phyloP scores from a whole-genome alignment of 2,113 vertebrate species.

The Nesogale talazaci region DNA sequence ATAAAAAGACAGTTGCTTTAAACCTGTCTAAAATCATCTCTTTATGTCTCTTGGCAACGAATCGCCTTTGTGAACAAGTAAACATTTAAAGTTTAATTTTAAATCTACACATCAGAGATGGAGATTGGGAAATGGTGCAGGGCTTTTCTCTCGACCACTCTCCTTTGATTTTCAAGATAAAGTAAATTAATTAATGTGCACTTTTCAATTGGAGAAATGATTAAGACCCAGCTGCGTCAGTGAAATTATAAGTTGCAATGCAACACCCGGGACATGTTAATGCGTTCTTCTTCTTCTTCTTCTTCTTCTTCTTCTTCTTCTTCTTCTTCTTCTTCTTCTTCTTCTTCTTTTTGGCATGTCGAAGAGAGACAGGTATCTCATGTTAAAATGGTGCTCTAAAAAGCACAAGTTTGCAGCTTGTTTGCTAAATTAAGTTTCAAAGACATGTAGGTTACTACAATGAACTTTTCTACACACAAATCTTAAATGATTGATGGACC shows the following conservation, averaged over 20 bases:
- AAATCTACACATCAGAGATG: slow-evolving; percentile 64
- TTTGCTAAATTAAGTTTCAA: slow-evolving; percentile 87
- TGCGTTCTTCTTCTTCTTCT: slow-evolving; percentile 55
- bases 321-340: slow-evolving; percentile 63
- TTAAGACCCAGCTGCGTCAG: slow-evolving; percentile 76
- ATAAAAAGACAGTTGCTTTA: slow-evolving; percentile 7
- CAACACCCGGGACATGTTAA: slow-evolving; percentile 76
- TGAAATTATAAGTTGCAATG: slow-evolving; percentile 78
- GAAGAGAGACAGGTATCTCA: slow-evolving; percentile 80
- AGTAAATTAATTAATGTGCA: slow-evolving; percentile 83
- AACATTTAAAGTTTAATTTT: slow-evolving; percentile 68
- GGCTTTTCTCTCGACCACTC: slow-evolving; percentile 38
- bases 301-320: slow-evolving; percentile 71
- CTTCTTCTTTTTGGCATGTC: slow-evolving; percentile 74
- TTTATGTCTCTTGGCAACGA: slow-evolving; percentile 39
- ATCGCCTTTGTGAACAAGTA: slow-evolving; percentile 19
- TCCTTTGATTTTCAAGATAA: slow-evolving; percentile 82
- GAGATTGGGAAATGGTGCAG: slow-evolving; percentile 32
- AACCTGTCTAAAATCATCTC: slow-evolving; percentile 41
- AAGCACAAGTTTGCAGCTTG: slow-evolving; percentile 81
- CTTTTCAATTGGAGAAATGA: slow-evolving; percentile 78
- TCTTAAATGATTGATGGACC: slow-evolving; percentile 82
- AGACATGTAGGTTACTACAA: slow-evolving; percentile 82
- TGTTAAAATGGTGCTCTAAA: slow-evolving; percentile 82
- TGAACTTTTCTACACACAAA: slow-evolving; percentile 80